Percentiles rank a stretch among this genome's conserved stretches.
Conservation (phyloP, 1,140 invertebrate species). For the Gerris buenoi region DNA sequence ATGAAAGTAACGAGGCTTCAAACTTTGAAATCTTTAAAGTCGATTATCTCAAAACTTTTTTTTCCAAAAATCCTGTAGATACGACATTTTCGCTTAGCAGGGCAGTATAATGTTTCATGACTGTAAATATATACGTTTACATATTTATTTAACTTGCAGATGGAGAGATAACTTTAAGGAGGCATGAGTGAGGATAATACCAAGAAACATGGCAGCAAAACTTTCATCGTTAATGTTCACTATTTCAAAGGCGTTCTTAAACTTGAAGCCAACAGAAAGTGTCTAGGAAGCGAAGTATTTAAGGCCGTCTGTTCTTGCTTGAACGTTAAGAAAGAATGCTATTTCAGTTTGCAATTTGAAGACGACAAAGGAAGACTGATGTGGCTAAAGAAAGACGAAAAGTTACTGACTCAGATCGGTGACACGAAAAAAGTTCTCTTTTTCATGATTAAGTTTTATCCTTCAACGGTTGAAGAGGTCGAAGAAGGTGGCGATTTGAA, state of each 20-base stretch:
- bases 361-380: conserved; percentile 23
- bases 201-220: background rate
- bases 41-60: no score
- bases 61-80: no score
- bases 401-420: conserved; percentile 20
- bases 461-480: conserved; percentile 27
- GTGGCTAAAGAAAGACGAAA: conserved; percentile 29
- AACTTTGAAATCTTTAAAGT: no score
- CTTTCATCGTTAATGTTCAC: background rate
- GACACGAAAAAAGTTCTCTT: conserved; percentile 19
- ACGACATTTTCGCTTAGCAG: no score
- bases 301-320: conserved; percentile 26
- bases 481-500: conserved; percentile 27
- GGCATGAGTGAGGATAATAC: background rate
- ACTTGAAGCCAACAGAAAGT: conserved; percentile 17
- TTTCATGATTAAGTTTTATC: conserved; percentile 29
- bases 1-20: no score
- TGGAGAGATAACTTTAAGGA: no score
- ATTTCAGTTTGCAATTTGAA: conserved; percentile 28
- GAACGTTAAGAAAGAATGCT: conserved; percentile 28
- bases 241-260: conserved; percentile 10
- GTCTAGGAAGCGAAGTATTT: conserved; percentile 25
- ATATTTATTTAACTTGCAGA: no score
- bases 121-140: no score
- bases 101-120: no score